phyloP scores from a whole-genome alignment of 2,888 invertebrate genomes.

The Steinernema scapterisci region DNA sequence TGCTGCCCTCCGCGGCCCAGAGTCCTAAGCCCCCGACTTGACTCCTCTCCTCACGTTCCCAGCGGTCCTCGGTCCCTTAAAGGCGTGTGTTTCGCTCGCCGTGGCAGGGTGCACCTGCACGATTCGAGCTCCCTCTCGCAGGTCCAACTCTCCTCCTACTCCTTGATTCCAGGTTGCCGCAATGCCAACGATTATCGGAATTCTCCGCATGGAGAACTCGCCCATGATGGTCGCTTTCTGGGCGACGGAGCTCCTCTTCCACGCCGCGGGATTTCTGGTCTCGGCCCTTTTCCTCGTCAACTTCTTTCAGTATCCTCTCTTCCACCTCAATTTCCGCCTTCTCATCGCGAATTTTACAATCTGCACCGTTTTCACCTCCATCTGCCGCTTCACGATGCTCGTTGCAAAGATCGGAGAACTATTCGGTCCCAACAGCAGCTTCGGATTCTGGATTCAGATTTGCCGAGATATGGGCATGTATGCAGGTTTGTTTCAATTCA shows the following conservation, averaged over 20 bases:
- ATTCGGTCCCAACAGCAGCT: not conserved
- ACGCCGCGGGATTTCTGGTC: not conserved
- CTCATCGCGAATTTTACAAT: not conserved
- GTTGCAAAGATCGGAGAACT: not conserved
- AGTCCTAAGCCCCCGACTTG: too few relatives aligned
- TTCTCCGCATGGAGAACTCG: conserved; percentile 6
- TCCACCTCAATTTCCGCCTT: conserved; percentile 17
- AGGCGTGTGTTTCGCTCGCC: not conserved
- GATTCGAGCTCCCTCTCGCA: not conserved
- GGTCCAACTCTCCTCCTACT: conserved; percentile 1
- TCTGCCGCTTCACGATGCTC: conserved; percentile 26
- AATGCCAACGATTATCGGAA: conserved; percentile 5
- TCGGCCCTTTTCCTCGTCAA: conserved; percentile 3
- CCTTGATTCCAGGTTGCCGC: not conserved
- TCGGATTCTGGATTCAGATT: not conserved
- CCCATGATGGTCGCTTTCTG: conserved; percentile 22
- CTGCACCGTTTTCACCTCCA: conserved; percentile 3
- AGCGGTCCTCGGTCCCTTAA: too few relatives aligned
- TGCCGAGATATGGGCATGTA: not conserved
- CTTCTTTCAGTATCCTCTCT: not conserved
- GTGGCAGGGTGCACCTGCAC: conserved; percentile 22
- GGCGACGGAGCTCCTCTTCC: conserved; percentile 23
- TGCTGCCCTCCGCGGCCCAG: too few relatives aligned
- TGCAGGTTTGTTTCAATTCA: not conserved
- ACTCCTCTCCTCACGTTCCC: too few relatives aligned